Percentiles rank a stretch among this genome's conserved stretches.
Evolutionary conservation across 53 echinoderm and acorn worm species (phyloP).

Genomic region (Echinarachnius parma): DNA sequence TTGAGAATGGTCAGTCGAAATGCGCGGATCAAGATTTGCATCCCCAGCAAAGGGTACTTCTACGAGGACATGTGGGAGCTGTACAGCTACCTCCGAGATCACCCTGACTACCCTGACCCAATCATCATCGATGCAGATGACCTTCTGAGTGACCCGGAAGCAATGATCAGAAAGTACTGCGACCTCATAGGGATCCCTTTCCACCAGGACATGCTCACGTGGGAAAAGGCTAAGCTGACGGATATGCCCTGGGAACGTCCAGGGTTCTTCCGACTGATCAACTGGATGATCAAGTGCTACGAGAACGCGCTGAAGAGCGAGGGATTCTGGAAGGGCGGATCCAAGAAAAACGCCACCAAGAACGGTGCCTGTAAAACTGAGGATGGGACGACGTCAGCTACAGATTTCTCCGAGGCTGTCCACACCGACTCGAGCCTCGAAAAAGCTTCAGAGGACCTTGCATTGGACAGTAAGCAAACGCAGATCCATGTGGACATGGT

Average conservation of each 20-base stretch:
- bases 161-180: conserved; percentile 64
- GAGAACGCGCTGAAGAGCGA: conserved; percentile 59
- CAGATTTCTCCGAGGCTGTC: no score
- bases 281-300: conserved; percentile 65
- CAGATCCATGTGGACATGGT: neutral
- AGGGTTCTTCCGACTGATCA: conserved; percentile 35
- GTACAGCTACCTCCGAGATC: conserved; percentile 15
- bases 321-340: conserved; percentile 42
- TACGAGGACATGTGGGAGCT: conserved; percentile 63
- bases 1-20: conserved; percentile 20
- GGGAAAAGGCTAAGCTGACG: conserved; percentile 57
- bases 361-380: no score
- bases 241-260: conserved; percentile 67
- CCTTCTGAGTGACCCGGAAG: conserved; percentile 55
- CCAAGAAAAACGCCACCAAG: neutral
- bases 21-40: conserved; percentile 43
- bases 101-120: conserved; percentile 29
- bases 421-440: no score
- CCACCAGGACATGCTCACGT: conserved; percentile 58
- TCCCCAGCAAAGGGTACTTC: conserved; percentile 57
- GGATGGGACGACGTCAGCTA: no score
- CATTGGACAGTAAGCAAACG: no score
- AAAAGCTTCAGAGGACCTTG: no score
- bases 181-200: conserved; percentile 56
- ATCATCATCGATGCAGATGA: conserved; percentile 82